Evolutionary conservation across 2,888 invertebrate genomes (phyloP), one percentile per base, ranked within the genome.

Genomic region (Ernsta delagoae): DNA sequence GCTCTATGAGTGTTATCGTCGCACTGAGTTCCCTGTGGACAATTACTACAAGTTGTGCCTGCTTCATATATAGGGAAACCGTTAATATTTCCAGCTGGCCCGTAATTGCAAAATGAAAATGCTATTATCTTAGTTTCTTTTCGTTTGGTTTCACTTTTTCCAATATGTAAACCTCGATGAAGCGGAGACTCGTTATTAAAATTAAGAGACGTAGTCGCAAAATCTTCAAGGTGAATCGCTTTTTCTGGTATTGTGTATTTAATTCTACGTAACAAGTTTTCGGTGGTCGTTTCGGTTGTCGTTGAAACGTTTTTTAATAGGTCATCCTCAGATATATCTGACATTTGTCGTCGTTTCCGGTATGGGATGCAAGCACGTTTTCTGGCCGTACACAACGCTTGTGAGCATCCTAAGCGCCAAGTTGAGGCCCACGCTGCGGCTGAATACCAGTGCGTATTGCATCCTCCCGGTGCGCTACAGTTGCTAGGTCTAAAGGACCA

Each of bases 401-500:
- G 92, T 4, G 92, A 91, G 68, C 92, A 92, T 45, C 92, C 92
- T 2, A 92, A 62, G 3, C 92, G 86, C 92, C 92, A 93, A 0
- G 92, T 91, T 0, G 92, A 91, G 0, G 90, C 91, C 92, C 92
- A 92, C 3, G 91, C 90, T 0, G 88, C 91, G 0, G 89, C 84
- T 0, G 92, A 83, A 61, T 92, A 92, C 92, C 92, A 91, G 70
- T 92, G 89, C 7, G 88, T 79, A 70, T 92, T 91, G 73, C 92
- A 92, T 0, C 93, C 92, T 1, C 91, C 88, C 0, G 87, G 83
- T 5, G 85, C 87, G 66, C 91, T 92, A 71, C 92, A 92, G 72
- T 92, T 92, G 67, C 82, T 79, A 0, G 82, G 83, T 50, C 79
- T 82, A 71, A 91, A 92, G 1, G 90, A 90, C 85, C 86, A 86